Evolutionary conservation across 2,797 vertebrate species (phyloP).

Genomic region (Semaprochilodus insignis): DNA sequence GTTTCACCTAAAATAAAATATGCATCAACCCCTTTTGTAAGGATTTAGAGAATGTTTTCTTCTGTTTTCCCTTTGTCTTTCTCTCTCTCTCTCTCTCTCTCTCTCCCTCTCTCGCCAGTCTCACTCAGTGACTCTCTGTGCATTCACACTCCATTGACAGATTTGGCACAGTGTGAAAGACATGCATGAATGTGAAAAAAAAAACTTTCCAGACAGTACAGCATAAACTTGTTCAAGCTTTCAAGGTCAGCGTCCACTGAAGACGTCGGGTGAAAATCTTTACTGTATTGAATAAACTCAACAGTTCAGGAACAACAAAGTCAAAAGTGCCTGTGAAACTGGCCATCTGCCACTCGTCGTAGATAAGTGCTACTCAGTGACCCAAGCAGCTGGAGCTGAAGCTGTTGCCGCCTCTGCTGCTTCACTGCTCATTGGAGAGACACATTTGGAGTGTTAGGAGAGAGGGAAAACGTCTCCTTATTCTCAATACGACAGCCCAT

Average conservation of each 20-base stretch:
- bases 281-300: constrained; percentile 2
- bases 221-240: constrained; percentile 25
- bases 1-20: constrained; percentile 29
- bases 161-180: constrained; percentile 56
- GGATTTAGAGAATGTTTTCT: background rate
- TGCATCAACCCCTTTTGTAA: constrained; percentile 1
- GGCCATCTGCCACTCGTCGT: constrained; percentile 12
- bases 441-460: background rate
- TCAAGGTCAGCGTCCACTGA: constrained; percentile 27
- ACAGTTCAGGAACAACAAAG: background rate
- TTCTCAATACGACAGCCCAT: constrained; percentile 28
- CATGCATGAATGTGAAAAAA: constrained; percentile 27
- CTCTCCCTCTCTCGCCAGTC: background rate
- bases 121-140: constrained; percentile 17
- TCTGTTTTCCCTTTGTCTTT: background rate
- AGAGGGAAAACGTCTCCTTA: background rate
- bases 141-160: constrained; percentile 59
- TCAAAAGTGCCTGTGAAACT: background rate
- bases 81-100: background rate
- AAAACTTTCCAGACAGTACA: constrained; percentile 32
- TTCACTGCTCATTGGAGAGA: constrained; percentile 9
- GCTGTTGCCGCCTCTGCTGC: background rate
- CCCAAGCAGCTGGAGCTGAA: constrained; percentile 14
- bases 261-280: constrained; percentile 4
- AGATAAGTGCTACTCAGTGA: constrained; percentile 24